Evolutionary conservation across 2,797 vertebrate genomes (phyloP).

Genomic region (Emydoidea blandingii): DNA sequence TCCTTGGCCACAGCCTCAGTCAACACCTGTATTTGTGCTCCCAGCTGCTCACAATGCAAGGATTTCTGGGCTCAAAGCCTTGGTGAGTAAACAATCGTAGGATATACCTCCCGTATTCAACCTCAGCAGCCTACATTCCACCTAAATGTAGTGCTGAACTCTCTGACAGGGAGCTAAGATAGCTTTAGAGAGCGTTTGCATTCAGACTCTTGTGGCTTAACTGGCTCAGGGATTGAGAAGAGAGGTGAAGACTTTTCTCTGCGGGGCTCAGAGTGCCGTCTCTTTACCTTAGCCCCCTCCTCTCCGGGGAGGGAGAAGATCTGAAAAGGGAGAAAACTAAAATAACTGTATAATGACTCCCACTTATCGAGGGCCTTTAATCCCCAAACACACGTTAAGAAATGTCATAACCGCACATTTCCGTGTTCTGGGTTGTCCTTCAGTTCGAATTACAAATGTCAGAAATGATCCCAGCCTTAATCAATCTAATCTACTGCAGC

Average conservation of each 20-base stretch:
- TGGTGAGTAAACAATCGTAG: background rate
- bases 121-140: background rate
- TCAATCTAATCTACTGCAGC: conserved; percentile 62
- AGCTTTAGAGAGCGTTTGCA: background rate
- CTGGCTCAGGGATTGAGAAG: background rate
- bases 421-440: conserved; percentile 54
- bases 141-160: no score
- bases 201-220: background rate
- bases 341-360: conserved; percentile 27
- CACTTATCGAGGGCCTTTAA: conserved; percentile 54
- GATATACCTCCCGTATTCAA: background rate
- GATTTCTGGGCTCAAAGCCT: background rate
- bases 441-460: conserved; percentile 70
- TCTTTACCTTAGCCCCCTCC: conserved; percentile 29
- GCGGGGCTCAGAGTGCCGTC: background rate
- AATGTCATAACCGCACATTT: conserved; percentile 53
- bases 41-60: background rate
- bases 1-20: background rate
- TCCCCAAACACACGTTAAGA: conserved; percentile 41
- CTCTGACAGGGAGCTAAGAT: background rate
- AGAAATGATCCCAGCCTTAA: conserved; percentile 63
- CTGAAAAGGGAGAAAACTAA: conserved; percentile 4
- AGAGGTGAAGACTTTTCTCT: background rate
- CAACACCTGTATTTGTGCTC: background rate
- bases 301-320: background rate